These are phyloP conservation scores for Urocitellus parryii DNA, from an alignment of 2,113 vertebrate genomes.

Conservation along the genomic window DNA sequence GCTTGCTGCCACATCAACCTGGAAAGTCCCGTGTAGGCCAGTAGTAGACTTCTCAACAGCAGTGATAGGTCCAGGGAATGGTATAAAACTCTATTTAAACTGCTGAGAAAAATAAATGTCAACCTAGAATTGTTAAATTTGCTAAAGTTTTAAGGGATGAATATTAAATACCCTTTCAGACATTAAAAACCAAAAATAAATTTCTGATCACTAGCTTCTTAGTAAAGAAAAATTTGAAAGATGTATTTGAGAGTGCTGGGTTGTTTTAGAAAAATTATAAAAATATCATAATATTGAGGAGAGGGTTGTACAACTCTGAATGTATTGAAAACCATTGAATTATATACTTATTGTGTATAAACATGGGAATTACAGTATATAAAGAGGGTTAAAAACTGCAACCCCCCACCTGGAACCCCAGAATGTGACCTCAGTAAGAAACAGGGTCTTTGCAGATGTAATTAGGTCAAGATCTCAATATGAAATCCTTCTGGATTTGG, in stretches of 20 bases:
- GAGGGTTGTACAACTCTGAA: background rate
- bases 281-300: conserved; percentile 3
- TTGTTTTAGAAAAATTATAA: background rate
- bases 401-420: background rate
- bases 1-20: too few species aligned
- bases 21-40: background rate
- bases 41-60: conserved; percentile 6
- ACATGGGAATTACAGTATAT: background rate
- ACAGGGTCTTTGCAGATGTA: background rate
- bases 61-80: background rate
- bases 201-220: background rate
- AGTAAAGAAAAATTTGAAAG: background rate
- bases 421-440: background rate
- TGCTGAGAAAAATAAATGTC: background rate
- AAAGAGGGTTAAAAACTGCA: background rate
- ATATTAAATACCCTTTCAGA: background rate
- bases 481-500: background rate
- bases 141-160: conserved; percentile 12
- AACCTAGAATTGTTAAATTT: conserved; percentile 1
- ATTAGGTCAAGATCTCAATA: background rate
- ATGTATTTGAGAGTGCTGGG: background rate
- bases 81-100: background rate
- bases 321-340: background rate
- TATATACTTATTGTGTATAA: background rate
- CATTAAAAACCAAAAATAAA: background rate